A percentile compares a stretch with the other conserved stretches of the same genome.
phyloP scores from a whole-genome alignment of 2,888 invertebrate species.

The Tiliacea citrago region DNA sequence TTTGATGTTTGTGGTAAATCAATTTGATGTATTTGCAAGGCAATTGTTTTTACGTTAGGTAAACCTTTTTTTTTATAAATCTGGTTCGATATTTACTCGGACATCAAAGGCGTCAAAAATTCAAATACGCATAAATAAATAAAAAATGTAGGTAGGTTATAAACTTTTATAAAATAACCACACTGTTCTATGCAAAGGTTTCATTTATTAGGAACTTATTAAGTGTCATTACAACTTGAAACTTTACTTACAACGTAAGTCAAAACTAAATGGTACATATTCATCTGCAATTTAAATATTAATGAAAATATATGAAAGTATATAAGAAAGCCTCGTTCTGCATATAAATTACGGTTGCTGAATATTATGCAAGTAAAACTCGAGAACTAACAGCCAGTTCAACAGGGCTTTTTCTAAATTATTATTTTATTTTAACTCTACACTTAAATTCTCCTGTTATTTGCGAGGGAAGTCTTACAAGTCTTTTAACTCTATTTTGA shows the following conservation, averaged over 20 bases:
- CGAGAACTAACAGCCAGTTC: constrained; percentile 20
- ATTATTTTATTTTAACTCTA: constrained; percentile 16
- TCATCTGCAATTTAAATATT: constrained; percentile 44
- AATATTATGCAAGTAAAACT: constrained; percentile 44
- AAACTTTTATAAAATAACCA: neutral
- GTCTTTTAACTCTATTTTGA: constrained; percentile 24
- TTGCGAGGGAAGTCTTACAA: constrained; percentile 6
- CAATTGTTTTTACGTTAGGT: neutral
- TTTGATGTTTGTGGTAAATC: neutral
- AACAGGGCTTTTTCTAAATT: constrained; percentile 10
- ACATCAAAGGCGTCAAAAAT: neutral
- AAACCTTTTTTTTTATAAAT: neutral
- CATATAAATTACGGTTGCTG: constrained; percentile 44
- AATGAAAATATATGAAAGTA: constrained; percentile 49
- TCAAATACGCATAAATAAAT: neutral
- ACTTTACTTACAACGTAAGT: neutral
- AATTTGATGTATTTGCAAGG: neutral
- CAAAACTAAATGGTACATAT: constrained; percentile 39
- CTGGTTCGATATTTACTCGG: neutral
- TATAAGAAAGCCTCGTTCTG: constrained; percentile 45
- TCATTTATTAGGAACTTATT: neutral
- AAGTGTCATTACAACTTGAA: neutral
- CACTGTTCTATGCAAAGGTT: neutral
- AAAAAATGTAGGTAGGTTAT: neutral
- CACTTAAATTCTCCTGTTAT: constrained; percentile 5